These are phyloP conservation scores for Nasonia giraulti DNA, from an alignment of 1,140 invertebrate genomes.

Conservation along the genomic window DNA sequence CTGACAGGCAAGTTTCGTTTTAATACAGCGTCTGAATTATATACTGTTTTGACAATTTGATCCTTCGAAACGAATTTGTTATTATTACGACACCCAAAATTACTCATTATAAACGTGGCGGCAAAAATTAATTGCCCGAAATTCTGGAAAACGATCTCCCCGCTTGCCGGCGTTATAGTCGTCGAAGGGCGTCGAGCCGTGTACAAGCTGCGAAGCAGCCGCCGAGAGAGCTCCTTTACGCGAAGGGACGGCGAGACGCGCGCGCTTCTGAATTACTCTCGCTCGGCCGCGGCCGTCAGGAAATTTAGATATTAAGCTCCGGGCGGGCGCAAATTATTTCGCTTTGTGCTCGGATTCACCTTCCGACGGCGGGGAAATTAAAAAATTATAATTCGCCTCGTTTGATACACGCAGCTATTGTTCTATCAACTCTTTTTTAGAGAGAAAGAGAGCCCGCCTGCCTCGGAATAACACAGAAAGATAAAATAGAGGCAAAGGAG, in stretches of 20 bases:
- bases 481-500: no score
- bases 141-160: conserved; percentile 34
- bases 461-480: background rate
- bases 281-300: conserved; percentile 50
- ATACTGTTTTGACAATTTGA: background rate
- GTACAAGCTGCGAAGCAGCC: conserved; percentile 47
- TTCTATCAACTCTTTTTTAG: background rate
- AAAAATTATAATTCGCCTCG: conserved; percentile 2
- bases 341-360: conserved; percentile 18
- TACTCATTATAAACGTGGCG: no score
- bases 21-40: conserved; percentile 4
- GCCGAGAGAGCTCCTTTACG: background rate
- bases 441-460: background rate
- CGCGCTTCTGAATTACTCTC: conserved; percentile 52
- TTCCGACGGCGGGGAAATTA: background rate
- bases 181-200: conserved; percentile 56
- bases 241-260: background rate
- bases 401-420: background rate
- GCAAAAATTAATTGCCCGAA: conserved; percentile 23
- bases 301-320: conserved; percentile 52
- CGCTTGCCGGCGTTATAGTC: background rate
- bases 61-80: background rate
- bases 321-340: conserved; percentile 35
- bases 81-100: no score
- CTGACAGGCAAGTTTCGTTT: conserved; percentile 31